Evolutionary conservation across 1,140 invertebrate species (phyloP).

Genomic region (Eulimnadia texana): DNA sequence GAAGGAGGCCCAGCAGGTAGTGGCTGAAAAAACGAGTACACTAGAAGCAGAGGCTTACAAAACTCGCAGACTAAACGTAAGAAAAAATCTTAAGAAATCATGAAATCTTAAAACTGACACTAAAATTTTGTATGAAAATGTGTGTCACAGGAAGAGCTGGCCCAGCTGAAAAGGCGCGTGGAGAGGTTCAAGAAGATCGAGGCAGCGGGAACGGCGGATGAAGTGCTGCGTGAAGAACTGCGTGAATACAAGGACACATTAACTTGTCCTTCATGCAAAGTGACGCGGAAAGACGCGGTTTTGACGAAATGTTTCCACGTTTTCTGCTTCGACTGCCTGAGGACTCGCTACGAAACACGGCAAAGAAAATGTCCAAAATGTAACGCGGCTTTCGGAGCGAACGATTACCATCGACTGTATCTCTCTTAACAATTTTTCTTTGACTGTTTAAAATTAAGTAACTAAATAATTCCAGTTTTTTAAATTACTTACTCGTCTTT

Average conservation of each 20-base stretch:
- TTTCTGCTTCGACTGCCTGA: constrained; percentile 96
- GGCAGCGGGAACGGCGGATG: constrained; percentile 84
- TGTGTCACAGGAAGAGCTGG: constrained; percentile 90
- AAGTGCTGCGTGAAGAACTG: constrained; percentile 94
- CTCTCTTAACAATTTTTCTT: constrained; percentile 52
- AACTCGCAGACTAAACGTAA: constrained; percentile 67
- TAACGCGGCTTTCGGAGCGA: constrained; percentile 96
- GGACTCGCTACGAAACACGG: constrained; percentile 86
- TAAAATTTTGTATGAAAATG: no score
- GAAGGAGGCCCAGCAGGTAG: constrained; percentile 91
- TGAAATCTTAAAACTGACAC: no score
- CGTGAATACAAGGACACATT: constrained; percentile 95
- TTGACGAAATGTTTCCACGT: constrained; percentile 99
- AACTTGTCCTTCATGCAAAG: constrained; percentile 98
- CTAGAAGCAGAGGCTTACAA: constrained; percentile 93
- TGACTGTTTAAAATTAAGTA: no score
- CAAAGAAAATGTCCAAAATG: constrained; percentile 99
- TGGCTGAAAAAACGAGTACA: constrained; percentile 89
- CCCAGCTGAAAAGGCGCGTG: constrained; percentile 74
- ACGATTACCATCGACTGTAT: constrained; percentile 93
- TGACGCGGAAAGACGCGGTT: constrained; percentile 95
- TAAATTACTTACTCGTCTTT: no score
- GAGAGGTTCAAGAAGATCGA: constrained; percentile 98
- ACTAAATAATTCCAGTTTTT: no score
- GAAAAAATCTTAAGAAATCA: no score